phyloP scores from a whole-genome alignment of 2,888 invertebrate genomes.

The Eupithecia pulchellata region DNA sequence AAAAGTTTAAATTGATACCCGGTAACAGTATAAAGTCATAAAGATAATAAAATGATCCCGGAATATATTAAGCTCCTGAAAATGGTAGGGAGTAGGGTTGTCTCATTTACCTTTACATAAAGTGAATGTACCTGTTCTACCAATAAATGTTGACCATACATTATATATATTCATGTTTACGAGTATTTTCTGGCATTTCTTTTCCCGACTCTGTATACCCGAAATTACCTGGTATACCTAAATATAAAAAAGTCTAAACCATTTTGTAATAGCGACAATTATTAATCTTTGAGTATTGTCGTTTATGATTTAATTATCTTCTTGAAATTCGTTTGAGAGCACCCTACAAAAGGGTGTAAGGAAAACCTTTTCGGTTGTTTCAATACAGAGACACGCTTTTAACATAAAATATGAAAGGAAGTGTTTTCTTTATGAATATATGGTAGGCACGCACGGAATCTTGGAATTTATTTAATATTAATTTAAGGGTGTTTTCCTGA shows the following conservation, averaged over 20 bases:
- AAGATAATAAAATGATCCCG: slow-evolving; percentile 22
- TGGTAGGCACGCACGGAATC: neutral
- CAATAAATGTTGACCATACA: no score
- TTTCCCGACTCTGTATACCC: neutral
- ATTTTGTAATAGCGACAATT: neutral
- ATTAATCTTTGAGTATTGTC: neutral
- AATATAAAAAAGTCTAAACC: neutral
- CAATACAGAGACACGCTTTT: slow-evolving; percentile 38
- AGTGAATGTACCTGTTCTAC: neutral
- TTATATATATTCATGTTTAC: no score
- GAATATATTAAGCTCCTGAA: slow-evolving; percentile 6
- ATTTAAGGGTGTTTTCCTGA: neutral
- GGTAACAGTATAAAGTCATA: slow-evolving; percentile 13
- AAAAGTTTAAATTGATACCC: slow-evolving; percentile 25
- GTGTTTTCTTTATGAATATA: slow-evolving; percentile 13
- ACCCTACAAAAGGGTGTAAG: slow-evolving; percentile 11
- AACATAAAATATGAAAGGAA: slow-evolving; percentile 39
- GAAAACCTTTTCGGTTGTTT: slow-evolving; percentile 29
- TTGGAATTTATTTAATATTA: neutral
- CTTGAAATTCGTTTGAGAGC: neutral
- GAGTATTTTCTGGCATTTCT: neutral
- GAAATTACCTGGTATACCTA: neutral
- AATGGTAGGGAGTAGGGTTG: slow-evolving; percentile 26
- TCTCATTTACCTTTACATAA: neutral
- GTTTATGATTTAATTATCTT: neutral